A percentile compares a stretch with the other conserved stretches of the same genome.
These are phyloP conservation scores for Tenthredo scrophulariae DNA, from an alignment of 2,888 invertebrate genomes.

Conservation along the genomic window DNA sequence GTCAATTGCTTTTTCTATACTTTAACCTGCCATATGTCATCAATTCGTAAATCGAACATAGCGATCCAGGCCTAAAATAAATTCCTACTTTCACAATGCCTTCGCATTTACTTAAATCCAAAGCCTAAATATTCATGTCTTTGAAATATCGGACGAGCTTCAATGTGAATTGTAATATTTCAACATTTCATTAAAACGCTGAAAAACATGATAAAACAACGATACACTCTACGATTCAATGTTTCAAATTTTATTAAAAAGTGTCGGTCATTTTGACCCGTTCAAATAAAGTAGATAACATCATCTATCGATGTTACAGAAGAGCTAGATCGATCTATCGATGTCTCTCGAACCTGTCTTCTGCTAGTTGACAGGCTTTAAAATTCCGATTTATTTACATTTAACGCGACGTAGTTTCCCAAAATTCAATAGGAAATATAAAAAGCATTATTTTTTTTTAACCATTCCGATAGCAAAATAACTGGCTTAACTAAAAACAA, in stretches of 20 bases:
- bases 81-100: neutral
- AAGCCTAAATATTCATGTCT: neutral
- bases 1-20: neutral
- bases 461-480: neutral
- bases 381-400: neutral
- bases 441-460: neutral
- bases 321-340: neutral
- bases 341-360: neutral
- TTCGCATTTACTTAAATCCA: neutral
- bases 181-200: neutral
- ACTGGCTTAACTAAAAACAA: neutral
- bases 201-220: neutral
- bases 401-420: neutral
- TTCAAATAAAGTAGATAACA: neutral
- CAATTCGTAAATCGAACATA: neutral
- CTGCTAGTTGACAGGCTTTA: constrained; percentile 29
- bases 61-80: neutral
- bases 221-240: neutral
- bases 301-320: neutral
- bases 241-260: neutral
- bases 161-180: neutral
- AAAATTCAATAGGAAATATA: neutral
- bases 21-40: neutral
- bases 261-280: constrained; percentile 12
- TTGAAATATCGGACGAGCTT: neutral